Percentiles rank a stretch among this genome's conserved stretches.
phyloP scores from a whole-genome alignment of 2,113 vertebrate species.

The Pleuronectes platessa region DNA sequence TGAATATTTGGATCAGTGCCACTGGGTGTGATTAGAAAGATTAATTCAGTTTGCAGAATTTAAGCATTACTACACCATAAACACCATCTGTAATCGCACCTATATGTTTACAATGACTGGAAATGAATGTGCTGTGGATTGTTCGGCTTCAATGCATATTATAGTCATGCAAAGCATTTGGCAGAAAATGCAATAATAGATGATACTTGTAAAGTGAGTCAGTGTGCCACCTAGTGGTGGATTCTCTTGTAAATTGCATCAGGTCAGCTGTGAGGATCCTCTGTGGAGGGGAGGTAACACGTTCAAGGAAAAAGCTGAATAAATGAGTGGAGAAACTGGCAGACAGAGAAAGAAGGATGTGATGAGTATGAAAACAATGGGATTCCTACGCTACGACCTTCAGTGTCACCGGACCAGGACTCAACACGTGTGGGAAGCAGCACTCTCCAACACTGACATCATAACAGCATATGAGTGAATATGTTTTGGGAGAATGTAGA shows the following conservation, averaged over 20 bases:
- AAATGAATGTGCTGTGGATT: not conserved
- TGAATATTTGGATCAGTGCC: too few species aligned
- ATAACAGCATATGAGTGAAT: not conserved
- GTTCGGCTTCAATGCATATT: conserved; percentile 1
- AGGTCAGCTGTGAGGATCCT: too few species aligned
- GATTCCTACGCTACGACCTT: too few species aligned
- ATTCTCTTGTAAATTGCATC: not conserved
- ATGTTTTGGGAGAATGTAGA: not conserved
- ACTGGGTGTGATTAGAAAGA: too few species aligned
- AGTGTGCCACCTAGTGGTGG: conserved; percentile 66
- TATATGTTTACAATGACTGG: not conserved
- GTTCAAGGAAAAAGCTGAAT: not conserved
- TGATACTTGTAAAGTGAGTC: conserved; percentile 29
- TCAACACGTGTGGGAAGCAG: too few species aligned
- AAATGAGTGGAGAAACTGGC: not conserved
- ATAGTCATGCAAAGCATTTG: not conserved
- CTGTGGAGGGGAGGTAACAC: too few species aligned
- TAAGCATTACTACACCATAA: not conserved
- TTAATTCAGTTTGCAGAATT: not conserved
- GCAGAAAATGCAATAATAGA: not conserved
- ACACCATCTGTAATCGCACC: not conserved
- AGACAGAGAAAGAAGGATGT: not conserved
- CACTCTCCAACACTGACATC: not conserved
- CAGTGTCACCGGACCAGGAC: too few species aligned
- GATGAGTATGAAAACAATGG: not conserved